Percentiles rank a stretch among this genome's conserved stretches.
Conservation (phyloP, 2,888 invertebrate species). For the Plemyria rubiginata region DNA sequence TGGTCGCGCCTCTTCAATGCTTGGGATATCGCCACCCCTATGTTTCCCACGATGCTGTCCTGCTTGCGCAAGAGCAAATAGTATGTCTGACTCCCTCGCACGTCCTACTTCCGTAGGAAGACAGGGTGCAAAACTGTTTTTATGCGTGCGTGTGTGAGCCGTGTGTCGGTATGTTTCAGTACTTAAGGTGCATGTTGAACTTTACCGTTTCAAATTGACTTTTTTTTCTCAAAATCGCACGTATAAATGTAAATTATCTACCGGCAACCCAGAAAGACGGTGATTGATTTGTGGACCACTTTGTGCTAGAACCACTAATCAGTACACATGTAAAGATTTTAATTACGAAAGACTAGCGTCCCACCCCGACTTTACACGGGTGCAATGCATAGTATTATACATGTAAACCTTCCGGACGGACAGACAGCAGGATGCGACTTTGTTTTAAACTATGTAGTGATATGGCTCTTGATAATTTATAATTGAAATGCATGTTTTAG, state of each 20-base stretch:
- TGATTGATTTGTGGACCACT: too few species aligned
- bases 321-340: too few species aligned
- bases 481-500: neutral
- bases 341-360: too few species aligned
- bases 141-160: slow-evolving; percentile 73
- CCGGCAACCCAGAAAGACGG: too few species aligned
- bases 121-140: slow-evolving; percentile 79
- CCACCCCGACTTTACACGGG: too few species aligned
- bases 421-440: too few species aligned
- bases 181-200: slow-evolving; percentile 41
- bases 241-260: neutral
- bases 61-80: slow-evolving; percentile 48
- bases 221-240: neutral
- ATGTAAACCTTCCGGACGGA: too few species aligned
- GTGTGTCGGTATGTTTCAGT: slow-evolving; percentile 61
- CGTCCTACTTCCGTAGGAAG: slow-evolving; percentile 77
- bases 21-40: slow-evolving; percentile 82
- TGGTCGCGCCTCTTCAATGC: slow-evolving; percentile 69
- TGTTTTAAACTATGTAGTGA: too few species aligned
- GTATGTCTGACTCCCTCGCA: slow-evolving; percentile 48
- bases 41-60: slow-evolving; percentile 77
- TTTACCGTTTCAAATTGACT: slow-evolving; percentile 22
- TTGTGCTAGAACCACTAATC: too few species aligned
- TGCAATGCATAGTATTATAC: too few species aligned
- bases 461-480: neutral